Percentiles rank a stretch among this genome's conserved stretches.
These are phyloP conservation scores for Plutella xylostella DNA, from an alignment of 2,888 invertebrate genomes.

Conservation along the genomic window DNA sequence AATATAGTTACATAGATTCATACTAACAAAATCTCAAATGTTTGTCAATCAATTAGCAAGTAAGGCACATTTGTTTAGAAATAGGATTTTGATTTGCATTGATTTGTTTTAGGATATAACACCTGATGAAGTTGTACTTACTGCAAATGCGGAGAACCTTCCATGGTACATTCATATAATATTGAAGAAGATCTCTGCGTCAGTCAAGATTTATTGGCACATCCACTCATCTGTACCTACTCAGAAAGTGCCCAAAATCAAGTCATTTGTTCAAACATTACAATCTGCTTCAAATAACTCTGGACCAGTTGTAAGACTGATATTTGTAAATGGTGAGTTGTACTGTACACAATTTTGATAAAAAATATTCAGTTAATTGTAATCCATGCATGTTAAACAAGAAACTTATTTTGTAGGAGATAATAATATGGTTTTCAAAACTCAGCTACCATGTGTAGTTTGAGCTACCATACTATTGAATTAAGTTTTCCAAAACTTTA, in stretches of 20 bases:
- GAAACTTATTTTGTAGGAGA: neutral
- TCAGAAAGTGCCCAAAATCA: slow-evolving; percentile 42
- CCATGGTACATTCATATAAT: slow-evolving; percentile 77
- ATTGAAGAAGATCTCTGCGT: slow-evolving; percentile 62
- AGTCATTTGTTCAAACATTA: slow-evolving; percentile 39
- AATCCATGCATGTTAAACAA: neutral
- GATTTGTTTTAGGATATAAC: slow-evolving; percentile 44
- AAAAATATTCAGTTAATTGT: neutral
- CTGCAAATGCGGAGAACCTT: slow-evolving; percentile 72
- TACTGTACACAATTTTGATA: neutral
- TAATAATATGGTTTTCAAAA: no score
- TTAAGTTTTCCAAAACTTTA: no score
- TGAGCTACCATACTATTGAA: no score
- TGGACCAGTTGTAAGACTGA: slow-evolving; percentile 72
- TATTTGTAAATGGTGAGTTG: slow-evolving; percentile 81
- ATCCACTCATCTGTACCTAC: slow-evolving; percentile 73
- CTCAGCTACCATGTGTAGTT: no score
- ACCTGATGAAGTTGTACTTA: slow-evolving; percentile 73
- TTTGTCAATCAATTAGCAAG: no score
- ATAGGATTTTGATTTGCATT: neutral
- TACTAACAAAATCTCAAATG: no score
- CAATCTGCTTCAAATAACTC: slow-evolving; percentile 20
- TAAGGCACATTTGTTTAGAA: neutral
- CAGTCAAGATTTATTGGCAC: slow-evolving; percentile 67
- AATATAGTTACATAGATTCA: no score